Evolutionary conservation across 2,113 vertebrate species (phyloP).

Genomic region (Turnix velox): DNA sequence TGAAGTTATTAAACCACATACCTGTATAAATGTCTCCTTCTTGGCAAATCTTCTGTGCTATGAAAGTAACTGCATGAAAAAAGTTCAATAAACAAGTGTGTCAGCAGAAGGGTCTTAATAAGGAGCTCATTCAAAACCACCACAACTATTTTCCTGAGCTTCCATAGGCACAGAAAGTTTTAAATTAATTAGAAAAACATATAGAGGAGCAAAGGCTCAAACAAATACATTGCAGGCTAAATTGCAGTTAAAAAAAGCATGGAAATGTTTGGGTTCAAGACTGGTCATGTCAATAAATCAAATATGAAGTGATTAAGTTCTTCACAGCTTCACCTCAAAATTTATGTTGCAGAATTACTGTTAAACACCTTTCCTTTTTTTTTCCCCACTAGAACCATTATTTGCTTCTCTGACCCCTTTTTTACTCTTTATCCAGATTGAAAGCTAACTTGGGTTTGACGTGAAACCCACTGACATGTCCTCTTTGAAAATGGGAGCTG

Average conservation of each 20-base stretch:
- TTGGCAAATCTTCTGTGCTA: conserved; percentile 91
- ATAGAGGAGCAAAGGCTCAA: not conserved
- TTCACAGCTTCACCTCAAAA: not conserved
- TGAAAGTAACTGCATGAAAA: conserved; percentile 85
- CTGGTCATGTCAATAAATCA: not conserved
- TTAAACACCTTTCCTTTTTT: not conserved
- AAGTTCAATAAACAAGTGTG: not conserved
- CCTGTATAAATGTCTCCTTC: conserved; percentile 92
- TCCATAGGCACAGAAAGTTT: not conserved
- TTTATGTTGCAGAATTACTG: not conserved
- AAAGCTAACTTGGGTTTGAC: rapidly evolving
- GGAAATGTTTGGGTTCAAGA: not conserved
- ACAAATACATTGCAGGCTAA: rapidly evolving
- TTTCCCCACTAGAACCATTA: not conserved
- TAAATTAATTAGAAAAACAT: not conserved
- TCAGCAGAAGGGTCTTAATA: not conserved
- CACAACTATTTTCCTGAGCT: not conserved
- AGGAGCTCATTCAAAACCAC: not conserved
- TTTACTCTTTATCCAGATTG: not conserved
- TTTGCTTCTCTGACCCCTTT: not conserved
- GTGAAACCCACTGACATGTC: not conserved
- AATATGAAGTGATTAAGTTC: not conserved
- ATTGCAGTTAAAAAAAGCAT: not conserved
- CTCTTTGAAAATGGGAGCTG: not conserved
- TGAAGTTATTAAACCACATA: conserved; percentile 21